Percentiles rank a stretch among this genome's conserved stretches.
Evolutionary conservation across 2,888 invertebrate species (phyloP).

Genomic region (Lymantria monacha): DNA sequence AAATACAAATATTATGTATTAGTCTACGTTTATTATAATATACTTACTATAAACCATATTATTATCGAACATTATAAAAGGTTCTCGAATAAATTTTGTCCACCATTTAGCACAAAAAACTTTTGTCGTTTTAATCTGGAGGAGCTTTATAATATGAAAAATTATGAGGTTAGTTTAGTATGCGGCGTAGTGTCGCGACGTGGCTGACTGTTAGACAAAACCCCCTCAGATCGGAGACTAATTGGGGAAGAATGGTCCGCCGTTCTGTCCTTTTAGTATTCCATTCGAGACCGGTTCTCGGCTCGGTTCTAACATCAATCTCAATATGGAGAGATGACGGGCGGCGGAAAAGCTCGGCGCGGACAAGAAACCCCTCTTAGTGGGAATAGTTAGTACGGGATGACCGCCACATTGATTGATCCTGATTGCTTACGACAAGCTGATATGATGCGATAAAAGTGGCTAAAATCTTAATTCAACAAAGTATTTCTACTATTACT

Average conservation of each 20-base stretch:
- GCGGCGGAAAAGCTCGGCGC: conserved; percentile 62
- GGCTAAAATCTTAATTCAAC: background rate
- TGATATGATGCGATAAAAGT: conserved; percentile 16
- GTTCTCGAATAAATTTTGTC: too few species aligned
- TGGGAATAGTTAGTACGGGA: conserved; percentile 41
- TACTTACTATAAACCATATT: too few species aligned
- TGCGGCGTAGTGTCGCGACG: conserved; percentile 61
- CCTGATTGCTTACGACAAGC: conserved; percentile 37
- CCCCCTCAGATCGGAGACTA: conserved; percentile 66
- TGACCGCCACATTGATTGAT: conserved; percentile 66
- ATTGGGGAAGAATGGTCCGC: conserved; percentile 72
- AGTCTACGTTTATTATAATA: too few species aligned
- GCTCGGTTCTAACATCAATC: conserved; percentile 74
- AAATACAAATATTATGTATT: too few species aligned
- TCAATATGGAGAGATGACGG: conserved; percentile 77
- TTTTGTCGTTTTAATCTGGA: conserved; percentile 56
- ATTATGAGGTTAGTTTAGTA: conserved; percentile 73
- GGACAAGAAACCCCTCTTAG: conserved; percentile 79
- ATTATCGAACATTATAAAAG: too few species aligned
- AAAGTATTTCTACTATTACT: background rate
- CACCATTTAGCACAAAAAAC: conserved; percentile 25
- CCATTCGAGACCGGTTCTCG: conserved; percentile 53
- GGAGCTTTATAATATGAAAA: conserved; percentile 68
- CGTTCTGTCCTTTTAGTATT: conserved; percentile 69
- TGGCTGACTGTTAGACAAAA: conserved; percentile 46